Evolutionary conservation across 2,797 vertebrate species (phyloP).

Genomic region (Heliangelus exortis): DNA sequence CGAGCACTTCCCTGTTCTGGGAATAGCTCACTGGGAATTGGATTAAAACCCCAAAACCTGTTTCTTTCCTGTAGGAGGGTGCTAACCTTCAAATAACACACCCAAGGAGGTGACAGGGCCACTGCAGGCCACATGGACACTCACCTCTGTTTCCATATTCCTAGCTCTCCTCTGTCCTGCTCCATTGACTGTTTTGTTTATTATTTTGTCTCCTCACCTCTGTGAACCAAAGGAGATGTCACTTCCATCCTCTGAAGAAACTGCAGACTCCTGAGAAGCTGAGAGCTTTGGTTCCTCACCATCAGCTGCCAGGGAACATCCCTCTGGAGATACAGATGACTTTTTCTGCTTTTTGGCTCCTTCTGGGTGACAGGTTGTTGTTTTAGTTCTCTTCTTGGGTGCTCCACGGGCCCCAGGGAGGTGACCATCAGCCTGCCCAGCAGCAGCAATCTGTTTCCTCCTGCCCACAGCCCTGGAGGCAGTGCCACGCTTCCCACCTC

Average conservation of each 20-base stretch:
- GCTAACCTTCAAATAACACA: neutral
- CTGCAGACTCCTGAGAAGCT: constrained; percentile 84
- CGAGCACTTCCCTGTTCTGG: neutral
- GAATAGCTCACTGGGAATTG: neutral
- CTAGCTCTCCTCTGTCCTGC: neutral
- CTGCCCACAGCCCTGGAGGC: neutral
- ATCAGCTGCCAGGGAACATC: neutral
- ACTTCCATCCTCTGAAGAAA: constrained; percentile 79
- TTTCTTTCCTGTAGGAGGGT: neutral
- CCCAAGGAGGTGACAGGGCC: neutral
- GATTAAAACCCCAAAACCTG: neutral
- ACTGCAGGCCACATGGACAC: neutral
- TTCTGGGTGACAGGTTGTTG: neutral
- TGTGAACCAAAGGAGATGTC: constrained; percentile 83
- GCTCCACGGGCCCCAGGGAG: neutral
- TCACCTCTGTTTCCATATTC: neutral
- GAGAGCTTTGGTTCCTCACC: constrained; percentile 61
- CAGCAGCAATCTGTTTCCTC: neutral
- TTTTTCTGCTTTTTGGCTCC: neutral
- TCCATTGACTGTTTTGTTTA: neutral
- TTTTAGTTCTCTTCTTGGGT: neutral
- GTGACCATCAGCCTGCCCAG: neutral
- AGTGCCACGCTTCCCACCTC: accelerated
- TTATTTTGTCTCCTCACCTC: constrained; percentile 77
- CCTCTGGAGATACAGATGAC: neutral